Evolutionary conservation across 1,140 invertebrate genomes (phyloP).

Genomic region (Zaprionus lachaisei): DNA sequence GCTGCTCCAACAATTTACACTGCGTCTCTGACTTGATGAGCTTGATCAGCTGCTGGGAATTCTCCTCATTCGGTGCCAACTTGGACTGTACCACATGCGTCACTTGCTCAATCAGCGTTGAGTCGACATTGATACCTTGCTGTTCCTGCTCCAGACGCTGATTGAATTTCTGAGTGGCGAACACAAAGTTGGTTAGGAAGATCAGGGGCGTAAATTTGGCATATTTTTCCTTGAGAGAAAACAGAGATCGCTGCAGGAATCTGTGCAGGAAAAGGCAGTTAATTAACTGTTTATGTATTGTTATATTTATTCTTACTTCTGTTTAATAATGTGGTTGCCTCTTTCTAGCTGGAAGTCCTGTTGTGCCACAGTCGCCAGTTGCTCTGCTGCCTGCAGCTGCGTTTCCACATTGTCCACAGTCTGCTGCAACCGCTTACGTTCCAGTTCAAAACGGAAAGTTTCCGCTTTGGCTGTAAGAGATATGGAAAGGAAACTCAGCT

Average conservation of each 20-base stretch:
- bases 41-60: conserved; percentile 72
- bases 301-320: conserved; percentile 50
- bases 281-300: background rate
- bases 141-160: conserved; percentile 40
- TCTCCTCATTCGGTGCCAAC: conserved; percentile 50
- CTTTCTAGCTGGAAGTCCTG: conserved; percentile 71
- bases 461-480: conserved; percentile 63
- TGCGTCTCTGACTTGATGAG: conserved; percentile 78
- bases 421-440: conserved; percentile 57
- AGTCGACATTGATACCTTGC: background rate
- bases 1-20: conserved; percentile 64
- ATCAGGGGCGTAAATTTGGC: conserved; percentile 82
- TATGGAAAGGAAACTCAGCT: background rate
- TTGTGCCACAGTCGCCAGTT: conserved; percentile 35
- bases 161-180: conserved; percentile 69
- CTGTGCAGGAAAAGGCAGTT: conserved; percentile 24
- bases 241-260: conserved; percentile 76
- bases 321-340: conserved; percentile 65
- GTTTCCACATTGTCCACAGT: conserved; percentile 39
- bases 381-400: conserved; percentile 49
- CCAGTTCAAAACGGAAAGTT: conserved; percentile 52
- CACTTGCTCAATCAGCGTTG: conserved; percentile 33
- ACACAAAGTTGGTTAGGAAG: conserved; percentile 82
- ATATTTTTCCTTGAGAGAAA: conserved; percentile 75
- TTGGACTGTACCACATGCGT: conserved; percentile 43